phyloP scores from a whole-genome alignment of 2,113 vertebrate genomes.

The Spermophilus dauricus region DNA sequence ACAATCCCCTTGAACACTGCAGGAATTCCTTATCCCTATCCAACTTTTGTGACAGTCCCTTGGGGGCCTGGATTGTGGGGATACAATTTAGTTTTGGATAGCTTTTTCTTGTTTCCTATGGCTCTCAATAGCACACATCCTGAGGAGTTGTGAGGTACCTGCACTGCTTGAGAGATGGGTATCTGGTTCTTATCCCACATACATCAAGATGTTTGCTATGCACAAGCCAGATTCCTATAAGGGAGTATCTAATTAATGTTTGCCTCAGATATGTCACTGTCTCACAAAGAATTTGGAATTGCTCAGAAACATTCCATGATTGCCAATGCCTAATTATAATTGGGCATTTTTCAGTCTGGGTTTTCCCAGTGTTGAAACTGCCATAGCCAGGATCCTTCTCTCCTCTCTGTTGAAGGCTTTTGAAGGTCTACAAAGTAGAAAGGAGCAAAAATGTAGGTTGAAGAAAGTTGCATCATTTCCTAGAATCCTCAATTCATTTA shows the following conservation, averaged over 20 bases:
- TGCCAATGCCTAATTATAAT: conserved; percentile 31
- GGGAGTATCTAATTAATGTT: neutral
- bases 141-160: neutral
- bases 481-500: neutral
- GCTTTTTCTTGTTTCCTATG: neutral
- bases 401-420: neutral
- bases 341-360: neutral
- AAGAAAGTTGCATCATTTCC: neutral
- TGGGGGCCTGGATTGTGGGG: neutral
- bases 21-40: neutral
- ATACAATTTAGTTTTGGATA: neutral
- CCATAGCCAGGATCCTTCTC: neutral
- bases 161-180: neutral
- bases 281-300: conserved; percentile 26
- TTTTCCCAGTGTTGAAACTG: neutral
- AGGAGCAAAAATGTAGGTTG: neutral
- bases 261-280: neutral
- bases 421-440: neutral
- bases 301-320: conserved; percentile 28
- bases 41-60: neutral
- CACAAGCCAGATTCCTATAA: neutral
- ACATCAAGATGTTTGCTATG: neutral
- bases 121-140: neutral
- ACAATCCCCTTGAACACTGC: neutral
- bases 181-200: neutral